Conservation (phyloP, 2,113 vertebrate species). For the Spilogale gracilis region DNA sequence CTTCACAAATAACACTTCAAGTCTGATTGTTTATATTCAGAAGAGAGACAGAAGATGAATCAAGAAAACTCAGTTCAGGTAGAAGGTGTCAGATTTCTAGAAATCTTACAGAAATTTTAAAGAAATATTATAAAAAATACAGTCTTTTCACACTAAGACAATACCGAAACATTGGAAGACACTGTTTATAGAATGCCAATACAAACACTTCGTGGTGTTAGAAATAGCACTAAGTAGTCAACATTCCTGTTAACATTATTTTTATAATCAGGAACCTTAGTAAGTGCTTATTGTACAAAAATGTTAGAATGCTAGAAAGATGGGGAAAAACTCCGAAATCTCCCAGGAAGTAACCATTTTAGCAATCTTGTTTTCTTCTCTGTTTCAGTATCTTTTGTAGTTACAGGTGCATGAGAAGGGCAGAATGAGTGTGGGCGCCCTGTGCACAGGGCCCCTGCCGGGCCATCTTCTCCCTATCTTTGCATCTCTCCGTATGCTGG, state of each 20-base stretch:
- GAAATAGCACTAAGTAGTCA: not conserved
- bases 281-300: not conserved
- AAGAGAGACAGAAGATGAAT: constrained; percentile 82
- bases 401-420: not conserved
- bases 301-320: constrained; percentile 29
- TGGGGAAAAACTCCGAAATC: constrained; percentile 16
- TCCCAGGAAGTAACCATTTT: not conserved
- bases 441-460: not conserved
- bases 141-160: constrained; percentile 91
- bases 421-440: not conserved
- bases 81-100: constrained; percentile 90
- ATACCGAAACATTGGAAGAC: constrained; percentile 88
- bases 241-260: not conserved
- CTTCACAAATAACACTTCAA: constrained; percentile 89
- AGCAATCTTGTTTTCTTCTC: not conserved
- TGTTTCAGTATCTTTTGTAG: not conserved
- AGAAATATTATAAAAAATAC: constrained; percentile 87
- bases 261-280: constrained; percentile 33
- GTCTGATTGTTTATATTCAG: constrained; percentile 89
- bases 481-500: not conserved
- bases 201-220: constrained; percentile 89
- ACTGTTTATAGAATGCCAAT: constrained; percentile 93
- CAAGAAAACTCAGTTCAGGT: constrained; percentile 87
- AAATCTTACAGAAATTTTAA: constrained; percentile 86
- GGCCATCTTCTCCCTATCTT: not conserved